These are phyloP conservation scores for Lasioglossum figueresi DNA, from an alignment of 2,888 invertebrate genomes.

Conservation along the genomic window DNA sequence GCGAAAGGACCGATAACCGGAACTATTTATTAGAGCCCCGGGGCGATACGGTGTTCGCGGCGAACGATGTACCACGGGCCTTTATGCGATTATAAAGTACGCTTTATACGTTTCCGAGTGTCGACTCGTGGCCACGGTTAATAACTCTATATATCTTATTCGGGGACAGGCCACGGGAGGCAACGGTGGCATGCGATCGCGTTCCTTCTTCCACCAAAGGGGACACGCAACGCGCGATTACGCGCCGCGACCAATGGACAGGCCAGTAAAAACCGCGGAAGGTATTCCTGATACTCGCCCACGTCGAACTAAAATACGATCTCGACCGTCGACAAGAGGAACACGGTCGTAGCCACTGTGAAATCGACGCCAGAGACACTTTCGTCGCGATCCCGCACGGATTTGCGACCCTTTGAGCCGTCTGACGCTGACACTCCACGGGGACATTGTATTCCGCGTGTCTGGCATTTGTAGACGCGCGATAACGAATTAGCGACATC, in stretches of 20 bases:
- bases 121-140: slow-evolving; percentile 41
- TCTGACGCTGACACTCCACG: not conserved
- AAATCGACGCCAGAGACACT: not conserved
- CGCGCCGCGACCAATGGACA: slow-evolving; percentile 42
- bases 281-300: slow-evolving; percentile 65
- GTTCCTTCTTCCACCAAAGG: slow-evolving; percentile 44
- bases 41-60: slow-evolving; percentile 66
- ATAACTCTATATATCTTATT: slow-evolving; percentile 60
- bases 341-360: slow-evolving; percentile 1
- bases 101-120: slow-evolving; percentile 54
- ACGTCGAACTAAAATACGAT: slow-evolving; percentile 45
- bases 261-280: slow-evolving; percentile 43
- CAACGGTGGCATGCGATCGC: slow-evolving; percentile 23
- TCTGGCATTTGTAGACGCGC: not conserved
- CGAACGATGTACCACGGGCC: slow-evolving; percentile 53
- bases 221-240: slow-evolving; percentile 57
- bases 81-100: slow-evolving; percentile 59
- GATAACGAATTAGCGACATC: not conserved
- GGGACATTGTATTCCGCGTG: not conserved
- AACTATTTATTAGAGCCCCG: slow-evolving; percentile 77
- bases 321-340: slow-evolving; percentile 16
- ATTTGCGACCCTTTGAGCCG: not conserved
- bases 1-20: slow-evolving; percentile 75
- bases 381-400: not conserved
- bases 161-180: slow-evolving; percentile 25